These are phyloP conservation scores for Diarsia brunnea DNA, from an alignment of 2,888 invertebrate species.

Conservation along the genomic window DNA sequence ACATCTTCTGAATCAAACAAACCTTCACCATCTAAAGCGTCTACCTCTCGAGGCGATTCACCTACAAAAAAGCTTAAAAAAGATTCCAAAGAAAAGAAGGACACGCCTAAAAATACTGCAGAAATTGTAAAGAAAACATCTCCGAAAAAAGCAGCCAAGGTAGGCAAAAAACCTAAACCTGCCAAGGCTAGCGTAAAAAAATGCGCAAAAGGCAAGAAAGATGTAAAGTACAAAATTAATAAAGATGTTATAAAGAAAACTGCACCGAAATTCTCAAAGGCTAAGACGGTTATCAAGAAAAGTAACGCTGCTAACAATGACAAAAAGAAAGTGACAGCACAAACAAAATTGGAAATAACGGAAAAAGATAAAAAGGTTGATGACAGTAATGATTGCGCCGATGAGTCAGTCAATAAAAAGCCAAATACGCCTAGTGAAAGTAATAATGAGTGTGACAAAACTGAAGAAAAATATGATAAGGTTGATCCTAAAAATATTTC, in stretches of 20 bases:
- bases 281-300: slow-evolving; percentile 79
- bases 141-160: slow-evolving; percentile 75
- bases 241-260: slow-evolving; percentile 79
- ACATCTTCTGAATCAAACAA: slow-evolving; percentile 74
- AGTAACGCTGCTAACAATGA: slow-evolving; percentile 67
- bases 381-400: slow-evolving; percentile 55
- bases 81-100: slow-evolving; percentile 85
- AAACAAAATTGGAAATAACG: slow-evolving; percentile 61
- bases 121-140: slow-evolving; percentile 73
- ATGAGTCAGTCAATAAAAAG: slow-evolving; percentile 48
- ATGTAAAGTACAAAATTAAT: slow-evolving; percentile 87
- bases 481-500: slow-evolving; percentile 57
- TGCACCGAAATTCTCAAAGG: slow-evolving; percentile 77
- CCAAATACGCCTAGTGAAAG: slow-evolving; percentile 39
- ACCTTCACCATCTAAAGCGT: slow-evolving; percentile 75
- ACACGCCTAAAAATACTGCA: slow-evolving; percentile 75
- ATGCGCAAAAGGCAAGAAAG: slow-evolving; percentile 73
- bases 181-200: slow-evolving; percentile 70
- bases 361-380: slow-evolving; percentile 61
- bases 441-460: slow-evolving; percentile 38
- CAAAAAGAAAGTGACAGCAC: slow-evolving; percentile 74
- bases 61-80: slow-evolving; percentile 82
- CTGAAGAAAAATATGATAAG: slow-evolving; percentile 62
- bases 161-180: slow-evolving; percentile 73
- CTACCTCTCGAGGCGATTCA: slow-evolving; percentile 75